These are phyloP conservation scores for Tachyglossus aculeatus DNA, from an alignment of 2,797 vertebrate species.

Conservation along the genomic window DNA sequence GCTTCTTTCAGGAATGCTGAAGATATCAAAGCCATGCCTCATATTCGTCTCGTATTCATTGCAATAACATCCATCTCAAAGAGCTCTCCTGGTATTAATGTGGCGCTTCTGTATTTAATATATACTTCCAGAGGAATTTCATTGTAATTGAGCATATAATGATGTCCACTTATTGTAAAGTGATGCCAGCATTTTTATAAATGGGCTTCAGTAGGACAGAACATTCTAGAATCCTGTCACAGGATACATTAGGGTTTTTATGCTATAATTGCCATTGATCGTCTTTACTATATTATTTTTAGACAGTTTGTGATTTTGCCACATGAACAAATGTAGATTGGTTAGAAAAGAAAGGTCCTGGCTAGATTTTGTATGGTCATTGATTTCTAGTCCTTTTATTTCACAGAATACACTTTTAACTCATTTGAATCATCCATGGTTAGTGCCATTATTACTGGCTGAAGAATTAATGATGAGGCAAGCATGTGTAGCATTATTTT, in stretches of 20 bases:
- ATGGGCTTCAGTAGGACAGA: slow-evolving; percentile 47
- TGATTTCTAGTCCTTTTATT: slow-evolving; percentile 59
- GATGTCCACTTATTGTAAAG: slow-evolving; percentile 60
- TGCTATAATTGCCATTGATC: slow-evolving; percentile 55
- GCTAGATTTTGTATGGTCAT: slow-evolving; percentile 40
- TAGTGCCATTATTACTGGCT: not conserved
- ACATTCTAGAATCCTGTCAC: slow-evolving; percentile 32
- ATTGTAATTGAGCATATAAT: slow-evolving; percentile 68
- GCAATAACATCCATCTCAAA: slow-evolving; percentile 59
- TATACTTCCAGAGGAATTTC: slow-evolving; percentile 62
- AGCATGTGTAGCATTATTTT: not conserved
- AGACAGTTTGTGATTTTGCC: slow-evolving; percentile 60
- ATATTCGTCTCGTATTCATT: slow-evolving; percentile 55
- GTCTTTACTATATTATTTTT: slow-evolving; percentile 66
- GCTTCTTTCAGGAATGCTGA: slow-evolving; percentile 28
- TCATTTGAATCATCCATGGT: not conserved
- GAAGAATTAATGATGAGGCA: not conserved
- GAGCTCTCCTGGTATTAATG: slow-evolving; percentile 49
- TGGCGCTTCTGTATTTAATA: slow-evolving; percentile 51
- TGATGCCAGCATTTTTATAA: slow-evolving; percentile 63
- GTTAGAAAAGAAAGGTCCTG: slow-evolving; percentile 39
- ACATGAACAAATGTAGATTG: slow-evolving; percentile 63
- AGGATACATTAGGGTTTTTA: slow-evolving; percentile 50
- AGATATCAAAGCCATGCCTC: slow-evolving; percentile 40
- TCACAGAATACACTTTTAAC: slow-evolving; percentile 29